Evolutionary conservation across 2,888 invertebrate genomes (phyloP), one percentile per base, ranked within the genome.

Genomic region (Desoria tigrina): DNA sequence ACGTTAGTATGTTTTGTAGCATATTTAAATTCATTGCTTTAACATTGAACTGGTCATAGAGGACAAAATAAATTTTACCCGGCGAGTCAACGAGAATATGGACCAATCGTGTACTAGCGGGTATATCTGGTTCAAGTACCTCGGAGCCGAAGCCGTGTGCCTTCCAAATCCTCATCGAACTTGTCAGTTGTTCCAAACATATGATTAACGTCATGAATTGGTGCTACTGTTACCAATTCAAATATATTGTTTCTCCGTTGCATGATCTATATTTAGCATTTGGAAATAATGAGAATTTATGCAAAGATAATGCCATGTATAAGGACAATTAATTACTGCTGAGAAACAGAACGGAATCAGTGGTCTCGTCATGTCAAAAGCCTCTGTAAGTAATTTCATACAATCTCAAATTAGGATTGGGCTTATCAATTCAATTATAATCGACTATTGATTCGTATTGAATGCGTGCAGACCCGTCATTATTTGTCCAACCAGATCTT

Each of bases 191-290:
- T 53, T 68, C 86, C 86, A 2, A 21, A 27, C 23, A 42, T 37
- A 2, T 57, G n/a, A 32, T 61, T 61, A 69, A 86, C 86, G 2
- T 81, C 79, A n/a, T 90, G 84, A n/a, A 92, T 88, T 0, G 92
- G 89, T 66, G 94, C 92, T 6, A 91, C 89, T 0, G 94, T 92
- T 54, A 92, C 88, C 78, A 97, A 81, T 81, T 97, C 96, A 81
- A 97, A 97, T 75, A 97, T 94, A 80, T 96, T 97, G 82, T 97
- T 97, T 1, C 94, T 94, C 75, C 96, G 87, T 79, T 93, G 92
- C 72, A 95, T 83, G 77, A 97, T 94, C 96, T 96, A 79, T 54
- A 78, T 3, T 27, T 6, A n/a, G 4, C 3, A 42, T 32, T 18
- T 37, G 32, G 95, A 95, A 79, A 55, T 28, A 27, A 28, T 24